Evolutionary conservation across 2,888 invertebrate genomes (phyloP), one percentile per base, ranked within the genome.

Genomic region (Nemoura dubitans): DNA sequence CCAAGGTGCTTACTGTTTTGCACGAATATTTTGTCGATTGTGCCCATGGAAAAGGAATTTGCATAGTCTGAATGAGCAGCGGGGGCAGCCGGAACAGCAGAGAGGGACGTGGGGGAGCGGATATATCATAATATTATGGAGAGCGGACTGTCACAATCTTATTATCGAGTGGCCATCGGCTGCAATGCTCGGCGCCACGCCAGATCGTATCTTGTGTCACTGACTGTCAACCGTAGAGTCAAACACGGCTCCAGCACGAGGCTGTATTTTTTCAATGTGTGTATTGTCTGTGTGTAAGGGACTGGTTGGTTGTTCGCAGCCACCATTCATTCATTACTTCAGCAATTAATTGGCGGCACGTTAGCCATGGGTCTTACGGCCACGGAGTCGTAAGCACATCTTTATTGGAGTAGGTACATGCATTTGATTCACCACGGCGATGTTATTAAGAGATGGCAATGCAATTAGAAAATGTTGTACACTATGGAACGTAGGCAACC

Each of bases 111-210:
- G 10, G 59, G 59, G 59, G 59, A 21, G 59, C 16, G 59, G 59
- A 36, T 36, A 36, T 36, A 36, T 36, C 36, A 36, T 36, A 36
- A 36, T 36, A 36, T 36, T 36, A 36, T 36, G 36, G 36, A 36
- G 36, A 36, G 36, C 36, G 10, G 10, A 36, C 59, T 59, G 59
- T 10, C 59, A 59, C 59, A 59, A 59, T 59, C 36, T 36, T 10
- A 59, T 59, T 59, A 59, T 59, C 59, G 59, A 59, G 59, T 59
- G 59, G 59, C 59, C 59, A 59, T 59, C 59, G 59, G 59, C 59
- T 59, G 59, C 59, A 59, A 21, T 21, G 16, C 59, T 1, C 59
- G 59, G 59, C 59, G 59, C 59, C 59, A 59, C 3, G 16, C 59
- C 2, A 59, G 59, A 59, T 59, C 59, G 1, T 59, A 59, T 59